These are phyloP conservation scores for Erpetoichthys calabaricus DNA, from an alignment of 2,797 vertebrate species.

Conservation along the genomic window DNA sequence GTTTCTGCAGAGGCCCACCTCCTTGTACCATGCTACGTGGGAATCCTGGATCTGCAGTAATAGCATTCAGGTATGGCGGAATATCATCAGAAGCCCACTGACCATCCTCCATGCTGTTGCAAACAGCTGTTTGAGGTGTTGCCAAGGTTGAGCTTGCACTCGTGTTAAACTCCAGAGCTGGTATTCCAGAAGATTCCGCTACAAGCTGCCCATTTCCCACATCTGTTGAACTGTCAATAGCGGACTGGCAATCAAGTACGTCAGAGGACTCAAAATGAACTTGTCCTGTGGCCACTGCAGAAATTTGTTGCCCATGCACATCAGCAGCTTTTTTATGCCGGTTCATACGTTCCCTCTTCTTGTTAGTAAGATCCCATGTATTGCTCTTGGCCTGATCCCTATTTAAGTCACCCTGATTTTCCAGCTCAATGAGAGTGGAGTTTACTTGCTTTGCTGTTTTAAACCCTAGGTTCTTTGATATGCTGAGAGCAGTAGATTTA, in stretches of 20 bases:
- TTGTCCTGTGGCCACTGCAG: neutral
- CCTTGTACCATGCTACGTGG: conserved; percentile 21
- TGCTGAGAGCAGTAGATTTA: conserved; percentile 49
- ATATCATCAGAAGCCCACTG: conserved; percentile 83
- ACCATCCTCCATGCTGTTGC: neutral
- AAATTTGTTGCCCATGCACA: neutral
- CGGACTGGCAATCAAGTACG: neutral
- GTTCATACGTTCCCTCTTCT: conserved; percentile 65
- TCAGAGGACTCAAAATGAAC: neutral
- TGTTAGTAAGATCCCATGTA: conserved; percentile 63
- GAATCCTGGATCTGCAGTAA: conserved; percentile 23
- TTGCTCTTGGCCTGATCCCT: conserved; percentile 36
- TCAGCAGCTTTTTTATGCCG: conserved; percentile 47
- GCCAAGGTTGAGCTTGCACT: neutral
- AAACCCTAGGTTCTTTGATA: conserved; percentile 75
- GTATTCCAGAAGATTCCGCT: neutral
- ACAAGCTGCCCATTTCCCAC: neutral
- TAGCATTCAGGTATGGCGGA: conserved; percentile 68
- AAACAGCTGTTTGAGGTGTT: neutral
- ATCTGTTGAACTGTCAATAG: neutral
- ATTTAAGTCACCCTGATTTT: conserved; percentile 70
- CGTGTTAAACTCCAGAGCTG: neutral
- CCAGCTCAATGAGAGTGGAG: conserved; percentile 56
- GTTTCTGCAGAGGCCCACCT: conserved; percentile 46
- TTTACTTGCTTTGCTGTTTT: conserved; percentile 60